Base-by-base conservation (phyloP, 2,113 vertebrate genomes). In the Cariama cristata region DNA sequence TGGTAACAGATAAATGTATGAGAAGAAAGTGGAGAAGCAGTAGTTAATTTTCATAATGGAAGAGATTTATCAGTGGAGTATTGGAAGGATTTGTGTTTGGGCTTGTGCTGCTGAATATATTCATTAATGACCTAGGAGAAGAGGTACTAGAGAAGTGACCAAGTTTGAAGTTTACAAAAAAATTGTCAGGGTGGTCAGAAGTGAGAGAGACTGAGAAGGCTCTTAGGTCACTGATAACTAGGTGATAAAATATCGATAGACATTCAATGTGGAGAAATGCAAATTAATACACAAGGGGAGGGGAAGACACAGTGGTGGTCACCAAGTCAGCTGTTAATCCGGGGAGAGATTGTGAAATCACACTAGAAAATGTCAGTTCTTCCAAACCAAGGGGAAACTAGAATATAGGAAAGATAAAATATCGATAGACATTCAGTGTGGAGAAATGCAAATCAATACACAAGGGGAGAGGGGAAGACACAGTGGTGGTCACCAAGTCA, bases 401-500 rank as follows among this genome's bases (percentile, higher is more conserved):
- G n/a, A n/a, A n/a, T n/a, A n/a, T n/a, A n/a, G n/a, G n/a, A n/a
- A n/a, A n/a, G 38, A 53, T 80, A 73, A 86, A 90, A 58, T 45
- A 32, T 11, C 12, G 66, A 33, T 44, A 72, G 13, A 80, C 89
- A 80, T 28, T 74, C 14, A 55, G 0, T 67, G 21, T 59, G 45
- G 59, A 92, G 42, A 92, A 79, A 66, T 84, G 50, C 28, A 56
- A 32, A 38, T 75, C n/a, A 80, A 35, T 71, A n/a, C 5, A 11
- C 0, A 7, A 3, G 2, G 3, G 4, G 24, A n/a, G n/a, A 53
- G 17, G 22, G 17, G 16, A 49, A 35, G 35, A 63, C 19, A 15
- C 40, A 71, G 12, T 75, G 47, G 3, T 50, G 26, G 13, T 85
- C 66, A 68, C 12, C 8, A 83, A 63, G 64, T 59, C 3, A 53